Conservation (phyloP, 2,888 invertebrate genomes). For the Cepaea hortensis region DNA sequence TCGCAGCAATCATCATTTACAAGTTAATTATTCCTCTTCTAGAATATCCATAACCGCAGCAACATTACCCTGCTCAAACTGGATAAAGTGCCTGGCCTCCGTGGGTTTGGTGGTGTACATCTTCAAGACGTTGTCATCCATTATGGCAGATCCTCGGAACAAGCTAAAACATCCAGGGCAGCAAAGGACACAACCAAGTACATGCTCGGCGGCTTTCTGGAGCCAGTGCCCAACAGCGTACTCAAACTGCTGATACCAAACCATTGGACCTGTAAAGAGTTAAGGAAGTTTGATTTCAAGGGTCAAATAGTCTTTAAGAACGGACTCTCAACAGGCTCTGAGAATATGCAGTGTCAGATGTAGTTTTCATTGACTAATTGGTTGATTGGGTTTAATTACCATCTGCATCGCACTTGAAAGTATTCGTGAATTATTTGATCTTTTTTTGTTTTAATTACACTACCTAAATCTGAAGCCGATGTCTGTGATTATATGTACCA, state of each 20-base stretch:
- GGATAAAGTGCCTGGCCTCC: conserved; percentile 90
- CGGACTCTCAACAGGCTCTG: no score
- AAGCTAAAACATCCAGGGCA: conserved; percentile 94
- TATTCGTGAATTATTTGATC: no score
- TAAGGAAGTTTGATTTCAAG: not conserved
- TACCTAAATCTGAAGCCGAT: no score
- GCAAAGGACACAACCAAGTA: conserved; percentile 97
- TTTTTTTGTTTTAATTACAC: no score
- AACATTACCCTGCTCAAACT: conserved; percentile 88
- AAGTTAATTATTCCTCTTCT: not conserved
- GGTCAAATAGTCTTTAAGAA: no score
- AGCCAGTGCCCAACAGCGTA: conserved; percentile 99
- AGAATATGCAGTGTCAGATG: no score
- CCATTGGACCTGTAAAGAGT: conserved; percentile 87
- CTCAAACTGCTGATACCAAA: conserved; percentile 99
- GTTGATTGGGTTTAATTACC: no score
- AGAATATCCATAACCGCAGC: not conserved
- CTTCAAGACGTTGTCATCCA: conserved; percentile 93
- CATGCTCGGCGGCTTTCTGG: conserved; percentile 99
- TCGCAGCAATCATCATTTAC: not conserved
- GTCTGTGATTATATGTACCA: no score
- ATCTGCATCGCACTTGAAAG: no score
- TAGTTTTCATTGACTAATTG: no score
- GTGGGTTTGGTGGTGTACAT: conserved; percentile 86
- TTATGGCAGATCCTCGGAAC: conserved; percentile 90